Evolutionary conservation across 92 coral and sea anemone genomes (phyloP).

Genomic region (Epizoanthus rinbou): DNA sequence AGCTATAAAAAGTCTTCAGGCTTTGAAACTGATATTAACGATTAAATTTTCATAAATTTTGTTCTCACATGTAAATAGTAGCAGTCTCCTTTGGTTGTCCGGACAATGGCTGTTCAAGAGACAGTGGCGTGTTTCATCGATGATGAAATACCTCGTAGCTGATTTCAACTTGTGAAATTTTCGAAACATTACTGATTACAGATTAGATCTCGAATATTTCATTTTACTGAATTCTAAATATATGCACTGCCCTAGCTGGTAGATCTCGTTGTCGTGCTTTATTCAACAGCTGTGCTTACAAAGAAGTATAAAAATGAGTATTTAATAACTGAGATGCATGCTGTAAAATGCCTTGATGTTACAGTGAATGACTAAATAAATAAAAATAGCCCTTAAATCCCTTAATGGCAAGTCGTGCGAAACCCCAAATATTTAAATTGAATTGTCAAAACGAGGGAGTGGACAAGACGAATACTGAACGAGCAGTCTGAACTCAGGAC

Average conservation of each 20-base stretch:
- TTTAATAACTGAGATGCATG: no score
- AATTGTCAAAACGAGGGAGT: no score
- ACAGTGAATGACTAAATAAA: neutral
- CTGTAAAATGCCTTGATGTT: neutral
- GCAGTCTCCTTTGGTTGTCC: neutral
- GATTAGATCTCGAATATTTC: no score
- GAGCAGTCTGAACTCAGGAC: neutral
- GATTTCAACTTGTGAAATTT: neutral
- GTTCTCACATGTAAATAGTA: neutral
- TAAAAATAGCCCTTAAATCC: neutral
- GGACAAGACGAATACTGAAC: no score
- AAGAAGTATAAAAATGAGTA: no score
- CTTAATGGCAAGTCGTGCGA: neutral
- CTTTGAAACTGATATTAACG: neutral
- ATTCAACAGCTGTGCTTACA: no score
- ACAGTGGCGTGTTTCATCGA: neutral
- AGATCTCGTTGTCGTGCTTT: no score
- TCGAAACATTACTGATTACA: neutral
- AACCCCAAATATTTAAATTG: neutral
- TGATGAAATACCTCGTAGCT: neutral
- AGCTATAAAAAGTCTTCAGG: neutral
- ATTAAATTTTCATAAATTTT: slow-evolving; percentile 25
- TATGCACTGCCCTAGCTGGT: neutral
- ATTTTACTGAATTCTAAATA: neutral
- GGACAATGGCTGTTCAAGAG: neutral